A percentile compares a stretch with the other conserved stretches of the same genome.
These are phyloP conservation scores for Tarsius wallacei DNA, from an alignment of 2,797 vertebrate genomes.

Conservation along the genomic window DNA sequence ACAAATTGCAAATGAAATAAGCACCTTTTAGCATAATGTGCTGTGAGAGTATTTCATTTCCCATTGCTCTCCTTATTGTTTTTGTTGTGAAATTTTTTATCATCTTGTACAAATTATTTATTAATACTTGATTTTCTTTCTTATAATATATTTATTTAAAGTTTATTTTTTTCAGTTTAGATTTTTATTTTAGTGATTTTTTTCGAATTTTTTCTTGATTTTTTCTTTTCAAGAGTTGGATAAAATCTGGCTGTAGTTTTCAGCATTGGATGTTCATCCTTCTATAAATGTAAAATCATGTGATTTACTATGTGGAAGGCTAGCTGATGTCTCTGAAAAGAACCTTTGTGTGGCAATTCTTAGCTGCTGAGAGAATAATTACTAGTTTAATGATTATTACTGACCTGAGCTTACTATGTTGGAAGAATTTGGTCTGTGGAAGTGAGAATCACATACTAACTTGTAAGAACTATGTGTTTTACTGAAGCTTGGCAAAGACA, in stretches of 20 bases:
- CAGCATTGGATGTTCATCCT: neutral
- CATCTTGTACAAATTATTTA: constrained; percentile 7
- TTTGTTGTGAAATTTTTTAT: constrained; percentile 49
- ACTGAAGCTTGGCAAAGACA: neutral
- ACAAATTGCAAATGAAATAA: constrained; percentile 80
- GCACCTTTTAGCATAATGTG: constrained; percentile 79
- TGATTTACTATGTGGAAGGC: neutral
- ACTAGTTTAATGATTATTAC: neutral
- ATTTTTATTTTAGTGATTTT: constrained; percentile 28
- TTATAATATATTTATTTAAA: constrained; percentile 13
- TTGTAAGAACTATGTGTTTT: neutral
- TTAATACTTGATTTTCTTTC: constrained; percentile 51
- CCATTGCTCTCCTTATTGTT: constrained; percentile 55
- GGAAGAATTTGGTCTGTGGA: neutral
- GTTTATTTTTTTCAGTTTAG: neutral
- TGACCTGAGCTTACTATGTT: neutral
- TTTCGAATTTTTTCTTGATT: neutral
- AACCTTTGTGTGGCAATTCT: neutral
- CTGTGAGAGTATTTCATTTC: constrained; percentile 69
- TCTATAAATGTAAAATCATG: neutral
- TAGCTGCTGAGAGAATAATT: neutral
- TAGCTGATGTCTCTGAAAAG: neutral
- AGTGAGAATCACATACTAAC: neutral
- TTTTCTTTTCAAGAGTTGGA: constrained; percentile 27
- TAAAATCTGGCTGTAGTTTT: neutral